Conservation (phyloP, 1,140 invertebrate genomes). For the Helicoverpa zea region DNA sequence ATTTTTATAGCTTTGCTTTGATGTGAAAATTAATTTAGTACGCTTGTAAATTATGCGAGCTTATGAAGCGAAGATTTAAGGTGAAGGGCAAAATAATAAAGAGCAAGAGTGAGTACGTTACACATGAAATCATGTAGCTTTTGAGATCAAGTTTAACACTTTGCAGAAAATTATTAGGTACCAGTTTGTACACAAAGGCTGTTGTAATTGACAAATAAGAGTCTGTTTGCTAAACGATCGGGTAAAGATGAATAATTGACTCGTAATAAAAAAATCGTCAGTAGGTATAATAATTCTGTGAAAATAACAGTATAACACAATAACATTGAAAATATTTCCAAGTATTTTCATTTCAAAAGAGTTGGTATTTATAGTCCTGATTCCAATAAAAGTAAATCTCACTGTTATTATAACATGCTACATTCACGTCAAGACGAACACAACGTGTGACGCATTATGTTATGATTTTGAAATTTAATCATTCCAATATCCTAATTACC, state of each 20-base stretch:
- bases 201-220: too few species aligned
- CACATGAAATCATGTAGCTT: too few species aligned
- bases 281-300: too few species aligned
- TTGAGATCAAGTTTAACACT: too few species aligned
- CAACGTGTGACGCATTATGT: conserved; percentile 54
- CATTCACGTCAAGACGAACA: conserved; percentile 50
- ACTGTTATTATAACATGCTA: conserved; percentile 38
- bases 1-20: conserved; percentile 39
- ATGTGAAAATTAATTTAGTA: conserved; percentile 30
- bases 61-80: conserved; percentile 35
- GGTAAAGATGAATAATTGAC: too few species aligned
- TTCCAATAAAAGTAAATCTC: background rate
- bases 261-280: too few species aligned
- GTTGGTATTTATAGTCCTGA: background rate
- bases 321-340: background rate
- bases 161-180: background rate
- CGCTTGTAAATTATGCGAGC: background rate
- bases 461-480: conserved; percentile 70
- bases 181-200: too few species aligned
- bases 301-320: too few species aligned
- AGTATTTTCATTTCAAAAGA: background rate
- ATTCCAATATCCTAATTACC: conserved; percentile 48
- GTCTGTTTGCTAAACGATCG: too few species aligned
- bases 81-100: conserved; percentile 8
- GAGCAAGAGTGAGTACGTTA: background rate